A percentile compares a stretch with the other conserved stretches of the same genome.
Evolutionary conservation across 1,140 invertebrate genomes (phyloP).

Genomic region (Drosophila repletoides): DNA sequence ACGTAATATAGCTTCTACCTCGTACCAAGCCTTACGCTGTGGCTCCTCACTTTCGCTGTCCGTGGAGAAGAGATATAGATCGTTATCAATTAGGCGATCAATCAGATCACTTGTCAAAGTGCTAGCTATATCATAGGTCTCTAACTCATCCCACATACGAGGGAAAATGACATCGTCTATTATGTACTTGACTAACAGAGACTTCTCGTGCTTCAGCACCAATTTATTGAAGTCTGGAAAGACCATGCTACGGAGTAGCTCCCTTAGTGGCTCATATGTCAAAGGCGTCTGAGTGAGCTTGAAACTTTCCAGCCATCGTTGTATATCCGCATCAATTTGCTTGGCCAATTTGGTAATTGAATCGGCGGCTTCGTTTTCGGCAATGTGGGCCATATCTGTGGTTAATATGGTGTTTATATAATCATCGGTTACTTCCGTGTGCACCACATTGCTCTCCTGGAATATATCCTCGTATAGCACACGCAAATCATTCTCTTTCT

Average conservation of each 20-base stretch:
- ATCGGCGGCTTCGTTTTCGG: slow-evolving; percentile 84
- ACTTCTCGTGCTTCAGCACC: slow-evolving; percentile 38
- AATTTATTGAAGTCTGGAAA: slow-evolving; percentile 36
- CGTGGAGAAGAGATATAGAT: slow-evolving; percentile 58
- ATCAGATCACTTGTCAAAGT: slow-evolving; percentile 48
- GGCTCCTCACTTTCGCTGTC: slow-evolving; percentile 54
- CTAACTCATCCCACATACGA: slow-evolving; percentile 38
- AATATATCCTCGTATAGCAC: slow-evolving; percentile 89
- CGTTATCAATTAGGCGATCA: slow-evolving; percentile 68
- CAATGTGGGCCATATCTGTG: slow-evolving; percentile 84
- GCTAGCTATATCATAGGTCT: slow-evolving; percentile 50
- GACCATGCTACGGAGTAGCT: slow-evolving; percentile 38
- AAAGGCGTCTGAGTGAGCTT: slow-evolving; percentile 66
- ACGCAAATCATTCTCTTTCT: slow-evolving; percentile 85
- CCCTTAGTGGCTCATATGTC: slow-evolving; percentile 76
- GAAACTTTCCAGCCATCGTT: slow-evolving; percentile 82
- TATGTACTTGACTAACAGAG: slow-evolving; percentile 42
- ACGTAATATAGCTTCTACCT: slow-evolving; percentile 54
- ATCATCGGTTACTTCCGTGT: slow-evolving; percentile 85
- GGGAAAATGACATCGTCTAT: slow-evolving; percentile 64
- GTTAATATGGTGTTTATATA: slow-evolving; percentile 87
- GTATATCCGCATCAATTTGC: slow-evolving; percentile 84
- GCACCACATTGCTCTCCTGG: slow-evolving; percentile 81
- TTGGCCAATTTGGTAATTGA: slow-evolving; percentile 84
- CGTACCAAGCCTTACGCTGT: slow-evolving; percentile 6